Evolutionary conservation across 1,140 invertebrate genomes (phyloP).

Genomic region (Eubasilissa regina): DNA sequence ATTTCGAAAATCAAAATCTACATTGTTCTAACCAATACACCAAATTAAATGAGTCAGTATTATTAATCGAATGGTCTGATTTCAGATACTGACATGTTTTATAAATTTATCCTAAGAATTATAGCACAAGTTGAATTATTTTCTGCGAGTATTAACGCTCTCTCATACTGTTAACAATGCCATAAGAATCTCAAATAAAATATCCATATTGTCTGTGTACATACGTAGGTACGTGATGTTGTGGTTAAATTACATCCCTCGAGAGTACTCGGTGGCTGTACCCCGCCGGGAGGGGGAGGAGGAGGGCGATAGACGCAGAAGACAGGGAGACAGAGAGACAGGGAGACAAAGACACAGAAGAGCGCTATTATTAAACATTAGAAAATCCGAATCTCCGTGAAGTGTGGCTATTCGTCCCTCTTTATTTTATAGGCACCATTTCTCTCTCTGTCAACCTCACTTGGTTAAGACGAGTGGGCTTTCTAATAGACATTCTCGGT

Average conservation of each 20-base stretch:
- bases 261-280: neutral
- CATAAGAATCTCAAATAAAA: too few relatives aligned
- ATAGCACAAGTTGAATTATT: too few relatives aligned
- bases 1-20: too few relatives aligned
- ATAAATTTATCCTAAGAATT: too few relatives aligned
- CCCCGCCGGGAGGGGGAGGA: neutral
- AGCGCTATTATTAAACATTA: constrained; percentile 55
- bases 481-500: neutral
- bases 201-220: too few relatives aligned
- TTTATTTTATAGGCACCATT: constrained; percentile 53
- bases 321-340: constrained; percentile 7
- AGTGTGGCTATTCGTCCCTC: constrained; percentile 47
- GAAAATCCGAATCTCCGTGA: constrained; percentile 48
- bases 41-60: too few relatives aligned
- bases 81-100: too few relatives aligned
- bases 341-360: neutral
- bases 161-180: too few relatives aligned
- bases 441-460: constrained; percentile 52
- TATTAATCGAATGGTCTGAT: too few relatives aligned
- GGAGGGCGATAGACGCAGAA: neutral
- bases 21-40: too few relatives aligned
- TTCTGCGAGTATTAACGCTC: too few relatives aligned
- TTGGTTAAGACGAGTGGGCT: constrained; percentile 30
- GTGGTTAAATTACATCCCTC: neutral
- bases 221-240: neutral